Base-by-base conservation (phyloP, 2,797 vertebrate species). In the Enteromius unitaeniatus region DNA sequence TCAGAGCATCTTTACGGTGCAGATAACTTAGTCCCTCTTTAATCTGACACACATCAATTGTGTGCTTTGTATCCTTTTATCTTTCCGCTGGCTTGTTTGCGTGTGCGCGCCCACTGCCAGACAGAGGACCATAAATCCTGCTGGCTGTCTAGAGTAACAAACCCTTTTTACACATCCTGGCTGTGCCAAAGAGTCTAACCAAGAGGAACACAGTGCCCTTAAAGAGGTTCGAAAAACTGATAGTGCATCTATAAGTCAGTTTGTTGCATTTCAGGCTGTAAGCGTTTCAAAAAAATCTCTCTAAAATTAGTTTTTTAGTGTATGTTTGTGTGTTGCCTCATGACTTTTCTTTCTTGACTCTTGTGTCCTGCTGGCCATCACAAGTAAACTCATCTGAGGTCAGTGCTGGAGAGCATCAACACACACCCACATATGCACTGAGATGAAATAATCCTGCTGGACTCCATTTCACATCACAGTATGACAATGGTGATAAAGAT, bases 341-440 rank as follows among this genome's bases (percentile, higher is more conserved):
- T 31, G 45, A 65, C 31, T 65, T 79, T 78, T 65, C 4, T 64
- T 83, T 78, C 51, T 78, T 78, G 65, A 70, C 74, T 84, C 15
- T 40, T 4, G 2, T 37, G 53, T 65, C 67, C 76, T 64, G 67
- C 76, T 65, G 53, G 67, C 28, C 34, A 70, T 53, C 42, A 84
- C 75, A 79, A 84, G 76, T 31, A 64, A 79, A 64, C 55, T 55
- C 55, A 73, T 68, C 78, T 75, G 70, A 85, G 78, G 47, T 68
- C 70, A 79, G 60, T 45, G 49, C 65, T 31, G 70, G 40, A 37
- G 68, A 14, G 42, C 31, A 84, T 79, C 47, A 70, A 76, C 58
- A 82, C 65, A 81, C 73, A 55, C 78, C 74, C 78, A 85, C 70
- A 47, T 21, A 60, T 76, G 49, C 47, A 49, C 31, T 23, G 34